Percentiles rank a stretch among this genome's conserved stretches.
Conservation (phyloP, 2,113 vertebrate genomes). For the Melanostigma gelatinosum region DNA sequence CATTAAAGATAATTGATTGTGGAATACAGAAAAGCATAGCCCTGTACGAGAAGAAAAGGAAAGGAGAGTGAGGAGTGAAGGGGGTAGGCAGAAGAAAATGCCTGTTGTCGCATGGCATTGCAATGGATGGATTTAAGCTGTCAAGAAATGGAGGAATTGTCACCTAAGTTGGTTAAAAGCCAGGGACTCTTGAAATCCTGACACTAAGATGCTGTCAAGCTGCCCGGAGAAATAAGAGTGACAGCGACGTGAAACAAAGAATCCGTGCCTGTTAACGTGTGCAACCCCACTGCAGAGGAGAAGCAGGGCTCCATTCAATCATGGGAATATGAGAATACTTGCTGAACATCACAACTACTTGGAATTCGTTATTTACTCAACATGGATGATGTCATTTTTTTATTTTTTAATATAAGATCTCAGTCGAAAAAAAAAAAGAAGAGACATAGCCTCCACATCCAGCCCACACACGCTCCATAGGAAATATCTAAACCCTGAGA, state of each 20-base stretch:
- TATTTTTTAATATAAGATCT: not conserved
- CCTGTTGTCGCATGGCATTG: slow-evolving; percentile 64
- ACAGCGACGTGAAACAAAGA: slow-evolving; percentile 68
- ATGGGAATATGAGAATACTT: slow-evolving; percentile 1
- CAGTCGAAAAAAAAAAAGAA: not conserved
- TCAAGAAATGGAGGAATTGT: slow-evolving; percentile 75
- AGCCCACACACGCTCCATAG: not conserved
- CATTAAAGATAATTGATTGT: slow-evolving; percentile 54
- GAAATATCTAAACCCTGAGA: slow-evolving; percentile 9
- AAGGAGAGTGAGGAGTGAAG: slow-evolving; percentile 12
- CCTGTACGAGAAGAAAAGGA: slow-evolving; percentile 29
- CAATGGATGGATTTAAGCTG: slow-evolving; percentile 73
- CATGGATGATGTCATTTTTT: not conserved
- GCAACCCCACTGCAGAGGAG: slow-evolving; percentile 19
- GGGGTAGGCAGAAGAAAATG: slow-evolving; percentile 44
- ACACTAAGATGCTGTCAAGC: slow-evolving; percentile 78
- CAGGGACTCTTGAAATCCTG: slow-evolving; percentile 72
- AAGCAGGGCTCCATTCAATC: slow-evolving; percentile 4
- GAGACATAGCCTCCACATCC: not conserved
- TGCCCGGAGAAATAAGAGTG: slow-evolving; percentile 63
- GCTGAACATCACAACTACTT: not conserved
- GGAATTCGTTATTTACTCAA: not conserved
- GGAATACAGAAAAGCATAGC: slow-evolving; percentile 42
- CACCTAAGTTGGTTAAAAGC: slow-evolving; percentile 75
- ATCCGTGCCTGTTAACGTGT: slow-evolving; percentile 23